Percentiles rank a stretch among this genome's conserved stretches.
Conservation (phyloP, 2,113 vertebrate species). For the Crotalus helleri region DNA sequence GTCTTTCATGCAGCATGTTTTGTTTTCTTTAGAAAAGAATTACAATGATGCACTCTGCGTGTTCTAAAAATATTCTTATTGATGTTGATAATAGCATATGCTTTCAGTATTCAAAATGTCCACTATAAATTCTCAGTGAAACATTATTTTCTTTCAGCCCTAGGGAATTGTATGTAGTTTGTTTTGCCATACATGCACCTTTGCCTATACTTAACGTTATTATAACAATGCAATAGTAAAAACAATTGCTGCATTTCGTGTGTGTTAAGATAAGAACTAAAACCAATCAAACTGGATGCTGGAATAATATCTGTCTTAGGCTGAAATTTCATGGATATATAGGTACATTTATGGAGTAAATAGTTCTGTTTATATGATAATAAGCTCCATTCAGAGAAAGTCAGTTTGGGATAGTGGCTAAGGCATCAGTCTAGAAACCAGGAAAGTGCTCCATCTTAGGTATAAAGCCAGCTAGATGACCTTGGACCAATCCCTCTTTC, state of each 20-base stretch:
- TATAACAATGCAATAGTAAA: not conserved
- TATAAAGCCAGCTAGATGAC: not conserved
- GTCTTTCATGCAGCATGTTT: not conserved
- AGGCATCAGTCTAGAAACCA: not conserved
- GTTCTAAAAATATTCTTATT: conserved; percentile 51
- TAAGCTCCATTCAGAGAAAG: not conserved
- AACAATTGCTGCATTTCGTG: conserved; percentile 11
- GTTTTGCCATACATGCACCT: not conserved
- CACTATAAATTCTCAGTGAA: conserved; percentile 18
- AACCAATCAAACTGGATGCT: not conserved
- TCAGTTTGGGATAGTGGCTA: not conserved
- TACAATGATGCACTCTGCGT: conserved; percentile 24
- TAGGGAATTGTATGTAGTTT: not conserved
- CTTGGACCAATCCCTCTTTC: not conserved
- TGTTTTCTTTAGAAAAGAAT: conserved; percentile 22
- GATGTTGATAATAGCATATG: conserved; percentile 36
- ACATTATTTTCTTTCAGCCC: conserved; percentile 6
- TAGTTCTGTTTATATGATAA: not conserved
- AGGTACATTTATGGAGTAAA: not conserved
- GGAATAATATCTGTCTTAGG: not conserved
- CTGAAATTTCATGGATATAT: not conserved
- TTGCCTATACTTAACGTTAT: not conserved
- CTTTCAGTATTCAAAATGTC: conserved; percentile 26
- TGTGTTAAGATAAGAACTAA: conserved; percentile 6
- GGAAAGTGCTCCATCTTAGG: not conserved